Base-by-base conservation (phyloP, 2,797 vertebrate genomes). In the Coregonus suidteri region DNA sequence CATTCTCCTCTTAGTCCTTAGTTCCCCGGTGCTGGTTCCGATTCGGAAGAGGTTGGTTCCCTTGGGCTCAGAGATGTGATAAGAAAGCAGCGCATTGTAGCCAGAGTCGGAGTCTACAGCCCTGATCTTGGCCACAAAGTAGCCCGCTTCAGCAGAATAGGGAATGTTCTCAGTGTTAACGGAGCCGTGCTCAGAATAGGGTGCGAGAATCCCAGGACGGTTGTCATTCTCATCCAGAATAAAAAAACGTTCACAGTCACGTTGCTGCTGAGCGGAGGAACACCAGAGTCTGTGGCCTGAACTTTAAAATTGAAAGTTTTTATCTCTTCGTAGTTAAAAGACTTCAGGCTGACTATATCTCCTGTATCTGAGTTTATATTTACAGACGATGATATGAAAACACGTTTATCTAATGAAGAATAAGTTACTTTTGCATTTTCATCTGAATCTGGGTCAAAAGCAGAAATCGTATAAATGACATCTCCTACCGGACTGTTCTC, bases 131-230 rank as follows among this genome's bases (percentile, higher is more conserved):
- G 86, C 79, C 68, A 86, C 86, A 83, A 88, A 83, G 67, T 81
- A 85, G 4, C 80, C 78, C 5, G 75, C 83, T 67, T 86, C 83
- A 75, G 79, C 83, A 72, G 77, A 77, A 95, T 90, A 41, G 89
- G 93, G 78, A 95, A 95, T 86, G 93, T 93, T 84, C 93, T 91
- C 77, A 71, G 93, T 79, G 59, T 91, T 94, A 87, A 95, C 95
- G 54, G 92, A 84, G 6, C 91, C 91, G 0, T 94, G 93, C 52
- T 94, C 91, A 87, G 94, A 95, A 91, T 94, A 92, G 52, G 95
- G 91, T 51, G 94, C 91, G 18, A 86, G 72, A 41, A 83, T 69
- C 35, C 68, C 73, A 9, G 87, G 86, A 65, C 83, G 80, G 75
- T 88, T 91, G 79, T 88, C 82, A 76, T 90, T 90, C 34, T 84